Percentiles rank a stretch among this genome's conserved stretches.
phyloP scores from a whole-genome alignment of 2,888 invertebrate genomes.

The Lacanobia wlatinum region DNA sequence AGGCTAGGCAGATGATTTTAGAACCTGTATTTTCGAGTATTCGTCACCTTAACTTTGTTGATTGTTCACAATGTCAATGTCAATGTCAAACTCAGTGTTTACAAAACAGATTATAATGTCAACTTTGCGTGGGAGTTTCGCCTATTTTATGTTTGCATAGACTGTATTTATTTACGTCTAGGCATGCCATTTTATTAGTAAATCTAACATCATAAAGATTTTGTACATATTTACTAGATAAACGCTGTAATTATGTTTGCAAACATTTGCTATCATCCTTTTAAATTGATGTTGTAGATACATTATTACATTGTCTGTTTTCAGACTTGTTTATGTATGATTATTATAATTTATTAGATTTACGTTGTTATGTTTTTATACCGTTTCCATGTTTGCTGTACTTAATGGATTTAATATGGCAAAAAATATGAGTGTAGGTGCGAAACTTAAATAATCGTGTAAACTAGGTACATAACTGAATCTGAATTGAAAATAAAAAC shows the following conservation, averaged over 20 bases:
- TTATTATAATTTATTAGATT: constrained; percentile 19
- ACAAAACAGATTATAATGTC: constrained; percentile 28
- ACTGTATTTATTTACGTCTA: constrained; percentile 28
- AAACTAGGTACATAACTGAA: background rate
- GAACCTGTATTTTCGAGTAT: background rate
- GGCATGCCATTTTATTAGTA: background rate
- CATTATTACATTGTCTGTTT: constrained; percentile 11
- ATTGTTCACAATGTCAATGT: constrained; percentile 18
- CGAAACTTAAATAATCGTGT: background rate
- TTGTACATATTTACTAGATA: constrained; percentile 17
- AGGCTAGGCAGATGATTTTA: no score
- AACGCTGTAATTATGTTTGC: background rate
- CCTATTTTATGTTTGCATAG: constrained; percentile 16
- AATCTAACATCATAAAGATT: background rate
- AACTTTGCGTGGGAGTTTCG: constrained; percentile 34
- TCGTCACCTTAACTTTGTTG: background rate
- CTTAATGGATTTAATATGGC: constrained; percentile 45
- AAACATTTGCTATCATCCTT: constrained; percentile 35
- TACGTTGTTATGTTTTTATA: constrained; percentile 11
- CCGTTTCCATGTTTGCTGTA: background rate
- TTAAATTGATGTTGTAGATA: constrained; percentile 14
- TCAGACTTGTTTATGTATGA: background rate
- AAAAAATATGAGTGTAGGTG: constrained; percentile 16
- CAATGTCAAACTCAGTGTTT: constrained; percentile 33
- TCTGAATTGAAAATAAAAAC: no score